Evolutionary conservation across 2,888 invertebrate species (phyloP), one percentile per base, ranked within the genome.

Genomic region (Cybosia mesomella): DNA sequence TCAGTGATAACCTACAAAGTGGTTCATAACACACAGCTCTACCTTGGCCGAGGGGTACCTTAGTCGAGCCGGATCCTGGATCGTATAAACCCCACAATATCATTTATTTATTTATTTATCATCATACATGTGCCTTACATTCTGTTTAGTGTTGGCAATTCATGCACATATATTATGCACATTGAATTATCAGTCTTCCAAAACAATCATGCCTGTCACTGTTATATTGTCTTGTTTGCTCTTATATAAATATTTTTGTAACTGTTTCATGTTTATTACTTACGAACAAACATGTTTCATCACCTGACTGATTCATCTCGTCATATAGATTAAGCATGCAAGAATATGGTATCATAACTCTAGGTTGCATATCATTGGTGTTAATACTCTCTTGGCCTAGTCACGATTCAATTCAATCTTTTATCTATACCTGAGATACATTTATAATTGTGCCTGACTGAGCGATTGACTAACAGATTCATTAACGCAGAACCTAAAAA

Each of bases 241-340:
- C 5, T 34, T 49, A 49, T n/a, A 34, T 32, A 36, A 49, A 32
- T 34, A 34, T 9, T 3, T 32, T 49, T 13, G 13, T 63, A 34
- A 18, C 54, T 22, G 61, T 61, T 28, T 28, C 28, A 28, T 28
- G 9, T 34, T 54, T 34, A 62, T 54, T 21, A 13, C 21, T 1
- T 28, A 49, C 49, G 43, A 34, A 63, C 34, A 34, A 59, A 59
- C 36, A 15, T 62, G 15, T 53, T 18, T 18, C 32, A 57, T 32
- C 58, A 58, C n/a, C 58, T 34, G 58, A 28, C 62, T 62, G 53
- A 63, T 34, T 63, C 62, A 63, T 18, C 22, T 22, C 15, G 22
- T 62, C 9, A 15, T 22, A 63, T 49, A 61, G 34, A 63, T 32
- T 22, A 54, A 60, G 0, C 24, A 60, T n/a, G 10, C 18, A 10